These are phyloP conservation scores for Panurus biarmicus DNA, from an alignment of 2,113 vertebrate species.

Conservation along the genomic window DNA sequence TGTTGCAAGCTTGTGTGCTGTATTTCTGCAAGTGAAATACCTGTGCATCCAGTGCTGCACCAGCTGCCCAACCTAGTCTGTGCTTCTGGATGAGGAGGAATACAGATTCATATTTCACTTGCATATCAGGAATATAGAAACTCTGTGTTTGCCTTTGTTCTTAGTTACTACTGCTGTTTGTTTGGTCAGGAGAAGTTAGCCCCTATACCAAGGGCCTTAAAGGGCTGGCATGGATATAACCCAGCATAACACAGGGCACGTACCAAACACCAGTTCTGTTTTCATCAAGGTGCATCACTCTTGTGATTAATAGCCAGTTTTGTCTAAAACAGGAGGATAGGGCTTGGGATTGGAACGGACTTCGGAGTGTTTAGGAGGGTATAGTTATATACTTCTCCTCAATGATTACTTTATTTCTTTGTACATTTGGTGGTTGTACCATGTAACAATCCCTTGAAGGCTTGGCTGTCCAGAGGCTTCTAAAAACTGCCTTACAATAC, in stretches of 20 bases:
- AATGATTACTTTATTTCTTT: background rate
- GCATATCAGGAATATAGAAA: background rate
- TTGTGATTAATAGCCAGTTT: background rate
- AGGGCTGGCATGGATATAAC: background rate
- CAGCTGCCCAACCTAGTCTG: background rate
- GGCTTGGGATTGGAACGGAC: background rate
- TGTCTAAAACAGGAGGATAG: background rate
- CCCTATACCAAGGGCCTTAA: fast-evolving
- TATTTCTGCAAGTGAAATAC: background rate
- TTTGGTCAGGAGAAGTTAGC: background rate
- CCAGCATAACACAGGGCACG: background rate
- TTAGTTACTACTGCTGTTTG: background rate
- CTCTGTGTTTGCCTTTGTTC: background rate
- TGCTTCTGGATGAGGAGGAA: background rate
- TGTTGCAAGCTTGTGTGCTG: background rate
- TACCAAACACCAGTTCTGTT: background rate
- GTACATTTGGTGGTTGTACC: background rate
- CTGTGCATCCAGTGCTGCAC: background rate
- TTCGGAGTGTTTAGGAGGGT: background rate
- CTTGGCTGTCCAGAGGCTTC: background rate
- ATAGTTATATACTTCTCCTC: background rate
- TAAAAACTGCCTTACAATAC: background rate
- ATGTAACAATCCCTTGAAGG: background rate
- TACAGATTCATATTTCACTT: background rate
- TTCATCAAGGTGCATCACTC: background rate